Evolutionary conservation across 2,113 vertebrate genomes (phyloP).

Genomic region (Nicator chloris): DNA sequence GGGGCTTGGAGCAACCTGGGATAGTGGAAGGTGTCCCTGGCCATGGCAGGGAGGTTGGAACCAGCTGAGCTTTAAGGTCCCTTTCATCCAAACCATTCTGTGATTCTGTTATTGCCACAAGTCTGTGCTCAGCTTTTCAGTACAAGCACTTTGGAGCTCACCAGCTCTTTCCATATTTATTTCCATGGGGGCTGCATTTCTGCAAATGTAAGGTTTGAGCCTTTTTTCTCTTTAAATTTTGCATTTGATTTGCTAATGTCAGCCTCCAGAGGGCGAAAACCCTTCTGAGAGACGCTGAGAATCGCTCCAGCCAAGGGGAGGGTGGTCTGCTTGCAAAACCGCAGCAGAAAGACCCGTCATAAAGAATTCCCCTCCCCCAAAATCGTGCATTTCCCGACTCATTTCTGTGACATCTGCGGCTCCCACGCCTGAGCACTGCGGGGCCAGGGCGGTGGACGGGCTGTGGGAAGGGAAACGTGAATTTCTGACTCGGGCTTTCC

Average conservation of each 20-base stretch:
- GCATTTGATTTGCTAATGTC: neutral
- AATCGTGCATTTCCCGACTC: rapidly evolving
- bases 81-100: neutral
- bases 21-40: neutral
- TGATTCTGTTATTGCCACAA: neutral
- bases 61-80: rapidly evolving
- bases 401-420: neutral
- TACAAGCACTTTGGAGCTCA: neutral
- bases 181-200: neutral
- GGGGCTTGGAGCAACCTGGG: neutral
- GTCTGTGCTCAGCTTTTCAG: neutral
- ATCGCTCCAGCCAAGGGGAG: neutral
- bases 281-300: neutral
- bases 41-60: neutral
- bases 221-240: neutral
- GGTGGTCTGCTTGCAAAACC: neutral
- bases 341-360: rapidly evolving
- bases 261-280: slow-evolving; percentile 48
- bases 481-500: neutral
- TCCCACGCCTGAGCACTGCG: neutral
- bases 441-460: neutral
- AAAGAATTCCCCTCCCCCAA: neutral
- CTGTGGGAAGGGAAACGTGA: neutral
- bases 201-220: neutral
- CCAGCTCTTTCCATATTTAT: neutral